Conservation (phyloP, 1,140 invertebrate species). For the Aradophagus sp. region DNA sequence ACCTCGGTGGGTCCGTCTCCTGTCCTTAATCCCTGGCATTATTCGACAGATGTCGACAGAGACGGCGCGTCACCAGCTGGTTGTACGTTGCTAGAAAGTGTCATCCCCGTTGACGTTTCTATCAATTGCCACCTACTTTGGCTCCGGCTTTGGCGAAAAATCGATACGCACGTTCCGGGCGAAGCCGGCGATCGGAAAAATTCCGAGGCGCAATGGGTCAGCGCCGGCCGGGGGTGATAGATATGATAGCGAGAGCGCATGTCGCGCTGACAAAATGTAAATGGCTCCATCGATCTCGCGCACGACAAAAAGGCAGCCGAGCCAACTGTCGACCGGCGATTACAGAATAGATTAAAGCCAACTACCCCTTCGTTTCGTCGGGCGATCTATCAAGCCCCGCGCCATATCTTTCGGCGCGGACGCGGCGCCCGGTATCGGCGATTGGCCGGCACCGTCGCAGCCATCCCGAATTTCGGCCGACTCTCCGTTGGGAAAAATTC, state of each 20-base stretch:
- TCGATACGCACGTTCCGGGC: slow-evolving; percentile 7
- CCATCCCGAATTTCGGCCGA: background rate
- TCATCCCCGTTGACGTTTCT: slow-evolving; percentile 54
- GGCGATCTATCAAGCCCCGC: slow-evolving; percentile 73
- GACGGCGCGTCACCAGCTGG: slow-evolving; percentile 51
- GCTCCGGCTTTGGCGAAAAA: background rate
- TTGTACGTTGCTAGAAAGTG: slow-evolving; percentile 45
- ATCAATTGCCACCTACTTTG: slow-evolving; percentile 57
- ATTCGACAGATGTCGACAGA: slow-evolving; percentile 61
- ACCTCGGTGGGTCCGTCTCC: slow-evolving; percentile 17
- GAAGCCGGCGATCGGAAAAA: slow-evolving; percentile 11
- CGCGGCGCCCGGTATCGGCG: background rate
- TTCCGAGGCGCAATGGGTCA: slow-evolving; percentile 32
- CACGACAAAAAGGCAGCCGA: slow-evolving; percentile 73
- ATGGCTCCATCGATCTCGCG: slow-evolving; percentile 74
- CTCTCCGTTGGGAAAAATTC: background rate
- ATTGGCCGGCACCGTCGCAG: too few species aligned
- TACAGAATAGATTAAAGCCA: slow-evolving; percentile 75
- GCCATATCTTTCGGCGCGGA: slow-evolving; percentile 32
- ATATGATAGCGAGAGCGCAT: slow-evolving; percentile 72
- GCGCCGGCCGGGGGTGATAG: slow-evolving; percentile 65
- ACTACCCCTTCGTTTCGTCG: slow-evolving; percentile 74
- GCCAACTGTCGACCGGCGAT: slow-evolving; percentile 75
- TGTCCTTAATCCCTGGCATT: slow-evolving; percentile 56
- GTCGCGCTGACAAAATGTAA: slow-evolving; percentile 76